These are phyloP conservation scores for Seriola quinqueradiata DNA, from an alignment of 2,113 vertebrate species.

Conservation along the genomic window DNA sequence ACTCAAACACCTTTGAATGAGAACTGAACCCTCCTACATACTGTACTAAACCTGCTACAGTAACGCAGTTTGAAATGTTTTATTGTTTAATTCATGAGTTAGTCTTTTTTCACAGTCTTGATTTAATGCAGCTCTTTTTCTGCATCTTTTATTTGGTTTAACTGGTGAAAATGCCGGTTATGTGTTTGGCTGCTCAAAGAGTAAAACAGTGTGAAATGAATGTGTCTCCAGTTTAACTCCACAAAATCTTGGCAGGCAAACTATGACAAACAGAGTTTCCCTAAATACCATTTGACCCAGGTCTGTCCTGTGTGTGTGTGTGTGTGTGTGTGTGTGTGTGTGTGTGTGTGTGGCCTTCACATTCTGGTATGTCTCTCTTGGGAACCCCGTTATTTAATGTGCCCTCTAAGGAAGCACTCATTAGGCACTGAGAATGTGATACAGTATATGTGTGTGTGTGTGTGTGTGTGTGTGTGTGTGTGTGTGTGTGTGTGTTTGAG, in stretches of 20 bases:
- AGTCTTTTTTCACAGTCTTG: not conserved
- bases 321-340: slow-evolving; percentile 25
- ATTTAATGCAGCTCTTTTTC: not conserved
- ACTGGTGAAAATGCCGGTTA: not conserved
- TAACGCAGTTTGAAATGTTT: not conserved
- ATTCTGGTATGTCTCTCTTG: slow-evolving; percentile 54
- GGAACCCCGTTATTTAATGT: slow-evolving; percentile 69
- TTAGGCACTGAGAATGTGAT: slow-evolving; percentile 53
- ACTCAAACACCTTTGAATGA: not conserved
- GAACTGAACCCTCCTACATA: not conserved
- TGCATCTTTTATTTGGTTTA: not conserved
- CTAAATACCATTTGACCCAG: slow-evolving; percentile 53
- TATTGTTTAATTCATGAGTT: not conserved
- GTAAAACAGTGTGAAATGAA: not conserved
- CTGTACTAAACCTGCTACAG: not conserved
- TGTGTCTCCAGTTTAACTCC: slow-evolving; percentile 38
- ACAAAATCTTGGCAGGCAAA: not conserved
- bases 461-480: slow-evolving; percentile 14
- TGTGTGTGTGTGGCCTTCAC: slow-evolving; percentile 25
- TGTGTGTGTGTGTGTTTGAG: not conserved
- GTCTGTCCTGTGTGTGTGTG: slow-evolving; percentile 21
- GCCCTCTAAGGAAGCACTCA: slow-evolving; percentile 47
- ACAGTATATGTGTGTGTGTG: not conserved
- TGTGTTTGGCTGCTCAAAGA: slow-evolving; percentile 1
- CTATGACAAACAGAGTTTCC: slow-evolving; percentile 38